Percentiles rank a stretch among this genome's conserved stretches.
phyloP scores from a whole-genome alignment of 2,797 vertebrate genomes.

The Gymnothorax javanicus region DNA sequence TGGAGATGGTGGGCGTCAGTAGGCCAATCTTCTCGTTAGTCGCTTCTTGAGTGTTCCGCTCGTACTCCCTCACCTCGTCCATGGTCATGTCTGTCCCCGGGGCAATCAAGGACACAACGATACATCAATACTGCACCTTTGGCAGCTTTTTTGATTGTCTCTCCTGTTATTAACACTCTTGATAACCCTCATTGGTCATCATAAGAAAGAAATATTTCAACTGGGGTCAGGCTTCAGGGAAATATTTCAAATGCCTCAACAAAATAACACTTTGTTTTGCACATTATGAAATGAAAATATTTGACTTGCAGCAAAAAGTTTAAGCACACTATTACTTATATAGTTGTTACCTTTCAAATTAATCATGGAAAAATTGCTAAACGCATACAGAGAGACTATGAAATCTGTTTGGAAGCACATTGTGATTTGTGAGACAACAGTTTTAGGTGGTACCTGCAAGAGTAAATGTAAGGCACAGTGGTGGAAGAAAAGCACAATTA shows the following conservation, averaged over 20 bases:
- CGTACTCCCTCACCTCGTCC: constrained; percentile 68
- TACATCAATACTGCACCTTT: neutral
- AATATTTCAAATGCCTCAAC: neutral
- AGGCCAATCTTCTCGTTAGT: constrained; percentile 71
- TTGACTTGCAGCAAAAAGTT: neutral
- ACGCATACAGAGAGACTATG: neutral
- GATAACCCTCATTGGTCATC: neutral
- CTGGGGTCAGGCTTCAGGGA: neutral
- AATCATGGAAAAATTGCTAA: neutral
- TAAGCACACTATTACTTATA: neutral
- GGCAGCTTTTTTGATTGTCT: neutral
- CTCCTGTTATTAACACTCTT: neutral
- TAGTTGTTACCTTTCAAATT: neutral
- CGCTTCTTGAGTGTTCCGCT: constrained; percentile 69
- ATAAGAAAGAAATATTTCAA: neutral
- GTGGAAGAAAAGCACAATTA: neutral
- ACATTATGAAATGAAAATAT: neutral
- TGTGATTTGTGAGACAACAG: neutral
- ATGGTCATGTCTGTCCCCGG: constrained; percentile 65
- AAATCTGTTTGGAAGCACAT: neutral
- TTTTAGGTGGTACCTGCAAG: neutral
- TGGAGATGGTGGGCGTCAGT: constrained; percentile 61
- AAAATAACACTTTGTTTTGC: neutral
- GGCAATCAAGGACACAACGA: neutral
- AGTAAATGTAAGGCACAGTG: neutral